Percentiles rank a stretch among this genome's conserved stretches.
These are phyloP conservation scores for Epirrhoe tristata DNA, from an alignment of 2,888 invertebrate genomes.

Conservation along the genomic window DNA sequence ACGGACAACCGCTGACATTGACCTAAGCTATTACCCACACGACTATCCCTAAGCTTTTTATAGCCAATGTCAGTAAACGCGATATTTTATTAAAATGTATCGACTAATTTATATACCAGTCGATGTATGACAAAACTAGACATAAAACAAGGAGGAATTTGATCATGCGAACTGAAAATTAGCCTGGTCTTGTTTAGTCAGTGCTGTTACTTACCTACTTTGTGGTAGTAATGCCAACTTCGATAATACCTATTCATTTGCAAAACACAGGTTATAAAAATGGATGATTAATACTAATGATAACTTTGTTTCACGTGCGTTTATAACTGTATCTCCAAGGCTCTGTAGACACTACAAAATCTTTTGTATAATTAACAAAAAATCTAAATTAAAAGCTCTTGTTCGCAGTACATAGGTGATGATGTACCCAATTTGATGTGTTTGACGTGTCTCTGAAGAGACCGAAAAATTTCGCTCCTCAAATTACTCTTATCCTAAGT, in stretches of 20 bases:
- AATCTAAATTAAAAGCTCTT: background rate
- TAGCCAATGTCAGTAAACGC: conserved; percentile 27
- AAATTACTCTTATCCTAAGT: no score
- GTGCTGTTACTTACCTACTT: no score
- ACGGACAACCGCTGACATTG: conserved; percentile 45
- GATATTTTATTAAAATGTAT: conserved; percentile 28
- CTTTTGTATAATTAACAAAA: no score
- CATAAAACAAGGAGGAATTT: background rate
- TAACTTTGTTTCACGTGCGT: no score
- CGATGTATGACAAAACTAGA: background rate
- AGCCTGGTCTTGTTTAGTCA: conserved; percentile 6
- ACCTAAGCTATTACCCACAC: conserved; percentile 33
- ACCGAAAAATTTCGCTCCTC: no score
- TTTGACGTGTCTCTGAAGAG: conserved; percentile 3
- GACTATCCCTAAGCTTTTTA: conserved; percentile 22
- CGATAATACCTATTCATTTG: background rate
- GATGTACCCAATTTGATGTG: conserved; percentile 2
- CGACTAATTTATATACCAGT: background rate
- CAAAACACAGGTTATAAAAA: no score
- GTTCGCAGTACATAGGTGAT: background rate
- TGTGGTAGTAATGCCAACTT: background rate
- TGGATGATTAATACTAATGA: no score
- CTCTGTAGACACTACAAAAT: no score
- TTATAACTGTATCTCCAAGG: no score
- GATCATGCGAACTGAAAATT: conserved; percentile 26